Evolutionary conservation across 2,888 invertebrate species (phyloP), one percentile per base, ranked within the genome.

Genomic region (Netelia inedita): DNA sequence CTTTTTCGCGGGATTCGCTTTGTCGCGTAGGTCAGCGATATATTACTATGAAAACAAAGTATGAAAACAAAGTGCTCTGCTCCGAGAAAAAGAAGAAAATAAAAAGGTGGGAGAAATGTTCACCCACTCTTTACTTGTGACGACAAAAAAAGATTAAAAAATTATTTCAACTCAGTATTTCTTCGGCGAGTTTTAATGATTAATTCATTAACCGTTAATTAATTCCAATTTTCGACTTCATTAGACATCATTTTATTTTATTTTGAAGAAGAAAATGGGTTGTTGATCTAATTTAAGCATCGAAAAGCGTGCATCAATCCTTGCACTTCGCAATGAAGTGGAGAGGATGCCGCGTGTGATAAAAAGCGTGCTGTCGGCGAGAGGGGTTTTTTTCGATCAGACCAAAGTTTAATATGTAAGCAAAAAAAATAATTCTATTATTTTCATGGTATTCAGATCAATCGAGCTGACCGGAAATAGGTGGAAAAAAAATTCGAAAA

Each of bases 331-430:
- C n/a, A 50, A 50, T 14, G 50, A 50, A 50, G 50, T 71, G 53
- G 69, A 71, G 50, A 79, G 46, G 41, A 71, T 71, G 79, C 71
- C 79, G 21, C 21, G 79, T 16, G 28, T 76, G n/a, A 19, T 76
- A 14, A 50, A 65, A 68, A 68, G 57, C 10, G 76, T 68, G 57
- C 57, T 76, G 53, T 68, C 66, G 2, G 53, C 76, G 19, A 76
- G 68, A n/a, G 35, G 68, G 19, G 41, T 55, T 28, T 68, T 11
- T 8, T 68, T 76, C 19, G 55, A 76, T n/a, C 66, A 76, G 66
- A 76, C 63, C 14, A 57, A 57, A 19, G 57, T 57, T 16, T 57
- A 57, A 57, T 16, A 57, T 16, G 57, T 57, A 57, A 16, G 57
- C 19, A 57, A 57, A 57, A 19, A 57, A 16, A 19, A 19, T 57